Evolutionary conservation across 1,140 invertebrate genomes (phyloP).

Genomic region (Calliopsis andreniformis): DNA sequence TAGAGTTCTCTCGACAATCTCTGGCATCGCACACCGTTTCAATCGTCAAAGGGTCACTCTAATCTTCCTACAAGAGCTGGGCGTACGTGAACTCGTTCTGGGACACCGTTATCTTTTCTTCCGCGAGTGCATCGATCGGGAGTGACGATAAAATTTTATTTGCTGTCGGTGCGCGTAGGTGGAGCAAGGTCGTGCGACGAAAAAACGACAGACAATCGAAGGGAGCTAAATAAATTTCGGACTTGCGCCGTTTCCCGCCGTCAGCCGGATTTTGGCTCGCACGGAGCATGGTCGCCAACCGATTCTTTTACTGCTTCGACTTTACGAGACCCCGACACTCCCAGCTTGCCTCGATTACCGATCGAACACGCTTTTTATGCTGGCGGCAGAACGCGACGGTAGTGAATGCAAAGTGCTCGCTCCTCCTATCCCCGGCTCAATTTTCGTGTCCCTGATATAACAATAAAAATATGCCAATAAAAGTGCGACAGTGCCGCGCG

Average conservation of each 20-base stretch:
- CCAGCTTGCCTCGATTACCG: slow-evolving; percentile 11
- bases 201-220: not conserved
- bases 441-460: slow-evolving; percentile 24
- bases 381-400: not conserved
- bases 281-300: not conserved
- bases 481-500: not conserved
- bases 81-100: not conserved
- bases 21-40: not conserved
- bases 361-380: slow-evolving; percentile 38
- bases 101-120: not conserved
- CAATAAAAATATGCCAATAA: slow-evolving; percentile 33
- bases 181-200: slow-evolving; percentile 15
- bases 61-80: not conserved
- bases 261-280: slow-evolving; percentile 18
- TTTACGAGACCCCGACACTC: slow-evolving; percentile 18
- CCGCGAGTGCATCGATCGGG: slow-evolving; percentile 14
- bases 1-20: not conserved
- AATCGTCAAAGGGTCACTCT: not conserved
- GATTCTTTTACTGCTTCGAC: slow-evolving; percentile 30
- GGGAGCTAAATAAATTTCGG: slow-evolving; percentile 45
- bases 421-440: not conserved
- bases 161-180: not conserved
- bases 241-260: slow-evolving; percentile 11
- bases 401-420: slow-evolving; percentile 30
- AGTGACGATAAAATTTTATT: not conserved